A percentile compares a stretch with the other conserved stretches of the same genome.
These are phyloP conservation scores for Eustalomyia histrio DNA, from an alignment of 2,888 invertebrate genomes.

Conservation along the genomic window DNA sequence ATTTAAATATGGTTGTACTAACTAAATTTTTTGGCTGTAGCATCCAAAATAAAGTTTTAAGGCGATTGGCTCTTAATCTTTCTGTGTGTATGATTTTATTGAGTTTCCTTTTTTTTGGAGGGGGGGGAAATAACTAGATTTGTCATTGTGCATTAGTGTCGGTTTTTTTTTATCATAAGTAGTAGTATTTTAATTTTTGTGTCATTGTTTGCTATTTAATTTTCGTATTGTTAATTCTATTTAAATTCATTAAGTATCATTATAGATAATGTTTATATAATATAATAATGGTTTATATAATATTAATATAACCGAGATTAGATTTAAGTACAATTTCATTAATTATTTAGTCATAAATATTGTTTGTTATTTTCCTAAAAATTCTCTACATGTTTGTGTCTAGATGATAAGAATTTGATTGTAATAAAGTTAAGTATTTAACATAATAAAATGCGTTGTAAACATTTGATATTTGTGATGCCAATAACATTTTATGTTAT, in stretches of 20 bases:
- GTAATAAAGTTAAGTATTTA: background rate
- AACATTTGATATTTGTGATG: background rate
- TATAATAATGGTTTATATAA: constrained; percentile 38
- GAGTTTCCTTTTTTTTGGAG: constrained; percentile 24
- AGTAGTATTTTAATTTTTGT: background rate
- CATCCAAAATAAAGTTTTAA: no score
- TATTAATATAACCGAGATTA: constrained; percentile 42
- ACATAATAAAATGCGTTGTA: background rate
- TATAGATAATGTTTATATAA: constrained; percentile 43
- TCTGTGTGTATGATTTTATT: constrained; percentile 3
- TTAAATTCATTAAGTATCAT: constrained; percentile 56
- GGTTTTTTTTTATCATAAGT: constrained; percentile 39
- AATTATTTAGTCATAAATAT: constrained; percentile 42
- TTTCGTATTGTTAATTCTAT: constrained; percentile 46
- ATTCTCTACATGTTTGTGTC: background rate
- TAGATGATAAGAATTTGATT: constrained; percentile 1
- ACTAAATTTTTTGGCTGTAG: no score
- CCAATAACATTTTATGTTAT: background rate
- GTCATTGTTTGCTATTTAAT: constrained; percentile 25
- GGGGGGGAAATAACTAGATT: constrained; percentile 64
- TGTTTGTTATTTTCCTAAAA: background rate
- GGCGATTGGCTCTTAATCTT: no score
- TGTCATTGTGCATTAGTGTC: constrained; percentile 58
- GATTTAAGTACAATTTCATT: constrained; percentile 53
- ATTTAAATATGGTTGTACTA: no score